Conservation (phyloP, 2,113 vertebrate species). For the Procavia capensis region DNA sequence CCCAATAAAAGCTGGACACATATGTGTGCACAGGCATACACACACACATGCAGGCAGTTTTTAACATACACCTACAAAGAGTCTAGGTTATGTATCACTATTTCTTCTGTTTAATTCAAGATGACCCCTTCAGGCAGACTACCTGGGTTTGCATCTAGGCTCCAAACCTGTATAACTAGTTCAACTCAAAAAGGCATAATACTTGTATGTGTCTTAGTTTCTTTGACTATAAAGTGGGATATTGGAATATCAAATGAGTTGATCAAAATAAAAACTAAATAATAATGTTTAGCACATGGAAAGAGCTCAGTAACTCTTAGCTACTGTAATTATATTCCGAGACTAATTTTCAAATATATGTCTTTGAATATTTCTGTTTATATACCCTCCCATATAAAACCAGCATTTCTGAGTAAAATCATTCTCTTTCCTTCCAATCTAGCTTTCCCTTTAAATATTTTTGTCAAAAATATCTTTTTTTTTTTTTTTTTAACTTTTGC, state of each 20-base stretch:
- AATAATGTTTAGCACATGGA: neutral
- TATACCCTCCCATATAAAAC: constrained; percentile 3
- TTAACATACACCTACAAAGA: neutral
- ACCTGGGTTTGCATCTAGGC: neutral
- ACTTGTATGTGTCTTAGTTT: neutral
- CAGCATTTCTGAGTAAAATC: constrained; percentile 52
- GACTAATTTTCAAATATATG: constrained; percentile 29
- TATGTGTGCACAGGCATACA: neutral
- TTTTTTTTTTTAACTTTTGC: neutral
- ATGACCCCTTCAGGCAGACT: neutral
- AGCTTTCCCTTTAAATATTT: constrained; percentile 19
- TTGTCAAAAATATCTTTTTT: constrained; percentile 14
- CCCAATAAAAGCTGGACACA: neutral
- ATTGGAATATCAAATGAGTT: neutral
- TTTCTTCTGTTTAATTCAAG: constrained; percentile 28
- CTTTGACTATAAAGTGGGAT: neutral
- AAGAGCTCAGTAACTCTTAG: neutral
- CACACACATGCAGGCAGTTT: neutral
- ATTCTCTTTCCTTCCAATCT: neutral
- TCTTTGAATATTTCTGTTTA: neutral
- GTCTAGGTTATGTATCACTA: neutral
- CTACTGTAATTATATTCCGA: neutral
- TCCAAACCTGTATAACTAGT: neutral
- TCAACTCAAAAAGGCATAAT: neutral
- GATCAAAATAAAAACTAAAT: constrained; percentile 13